Conservation (phyloP, 2,888 invertebrate genomes). For the Thera obeliscata region DNA sequence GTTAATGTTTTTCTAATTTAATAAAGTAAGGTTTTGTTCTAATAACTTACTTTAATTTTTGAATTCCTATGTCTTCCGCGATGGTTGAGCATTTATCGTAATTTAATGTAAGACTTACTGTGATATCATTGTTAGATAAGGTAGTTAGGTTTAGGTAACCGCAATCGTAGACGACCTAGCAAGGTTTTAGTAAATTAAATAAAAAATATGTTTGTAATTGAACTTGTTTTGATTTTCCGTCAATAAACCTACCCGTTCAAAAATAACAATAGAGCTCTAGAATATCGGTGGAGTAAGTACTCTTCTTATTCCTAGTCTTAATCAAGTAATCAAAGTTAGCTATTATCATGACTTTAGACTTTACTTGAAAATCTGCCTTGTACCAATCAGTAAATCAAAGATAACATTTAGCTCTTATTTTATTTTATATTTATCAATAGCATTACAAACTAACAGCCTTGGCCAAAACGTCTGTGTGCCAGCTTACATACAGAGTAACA, state of each 20-base stretch:
- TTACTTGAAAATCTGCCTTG: too few relatives aligned
- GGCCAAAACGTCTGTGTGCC: too few relatives aligned
- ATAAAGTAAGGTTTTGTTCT: slow-evolving; percentile 79
- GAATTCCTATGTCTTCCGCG: slow-evolving; percentile 68
- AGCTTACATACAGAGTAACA: too few relatives aligned
- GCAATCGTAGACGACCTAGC: slow-evolving; percentile 34
- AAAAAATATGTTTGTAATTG: slow-evolving; percentile 31
- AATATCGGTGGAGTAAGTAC: too few relatives aligned
- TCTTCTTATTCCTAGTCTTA: too few relatives aligned
- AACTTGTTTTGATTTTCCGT: slow-evolving; percentile 26
- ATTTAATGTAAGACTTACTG: slow-evolving; percentile 67
- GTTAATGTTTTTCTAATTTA: slow-evolving; percentile 80
- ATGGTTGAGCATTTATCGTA: slow-evolving; percentile 67
- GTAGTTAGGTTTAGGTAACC: slow-evolving; percentile 40
- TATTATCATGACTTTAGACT: not conserved
- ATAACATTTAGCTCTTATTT: too few relatives aligned
- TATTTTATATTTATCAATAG: too few relatives aligned
- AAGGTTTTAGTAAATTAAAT: slow-evolving; percentile 28
- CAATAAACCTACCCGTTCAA: not conserved
- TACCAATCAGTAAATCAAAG: too few relatives aligned
- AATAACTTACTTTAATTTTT: slow-evolving; percentile 69
- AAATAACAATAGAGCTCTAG: not conserved
- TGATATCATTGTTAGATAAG: slow-evolving; percentile 43
- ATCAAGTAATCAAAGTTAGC: not conserved
- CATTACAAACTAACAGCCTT: too few relatives aligned